Conservation (phyloP, 2,888 invertebrate genomes). For the Xylocampa areola region DNA sequence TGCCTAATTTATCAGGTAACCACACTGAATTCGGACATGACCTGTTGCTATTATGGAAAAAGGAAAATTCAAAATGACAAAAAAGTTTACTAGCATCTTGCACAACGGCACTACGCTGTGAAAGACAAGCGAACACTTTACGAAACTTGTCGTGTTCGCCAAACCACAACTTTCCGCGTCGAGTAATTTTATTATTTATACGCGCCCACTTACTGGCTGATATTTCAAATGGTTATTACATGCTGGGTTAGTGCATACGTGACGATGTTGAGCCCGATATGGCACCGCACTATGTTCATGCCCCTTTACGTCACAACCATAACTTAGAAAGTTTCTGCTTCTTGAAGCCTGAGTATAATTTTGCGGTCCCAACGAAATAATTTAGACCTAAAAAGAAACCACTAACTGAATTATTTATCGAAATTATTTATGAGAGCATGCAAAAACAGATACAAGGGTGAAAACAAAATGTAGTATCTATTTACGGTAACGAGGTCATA, state of each 20-base stretch:
- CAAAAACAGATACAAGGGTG: constrained; percentile 12
- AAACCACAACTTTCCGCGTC: constrained; percentile 82
- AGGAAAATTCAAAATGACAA: constrained; percentile 61
- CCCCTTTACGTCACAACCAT: constrained; percentile 52
- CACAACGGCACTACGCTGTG: constrained; percentile 72
- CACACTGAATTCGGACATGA: constrained; percentile 49
- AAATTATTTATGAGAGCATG: constrained; percentile 2
- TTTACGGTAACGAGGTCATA: constrained; percentile 48
- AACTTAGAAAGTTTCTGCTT: constrained; percentile 38
- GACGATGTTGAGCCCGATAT: constrained; percentile 63
- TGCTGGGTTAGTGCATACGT: constrained; percentile 60
- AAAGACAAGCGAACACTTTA: constrained; percentile 77
- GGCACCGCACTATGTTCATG: constrained; percentile 40
- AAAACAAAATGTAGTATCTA: constrained; percentile 21
- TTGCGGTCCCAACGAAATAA: constrained; percentile 23
- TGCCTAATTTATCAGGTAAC: constrained; percentile 25
- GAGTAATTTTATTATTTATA: constrained; percentile 71
- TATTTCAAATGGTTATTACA: constrained; percentile 73
- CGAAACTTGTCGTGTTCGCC: constrained; percentile 84
- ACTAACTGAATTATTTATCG: constrained; percentile 1
- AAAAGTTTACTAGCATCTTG: constrained; percentile 75
- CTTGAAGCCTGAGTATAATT: constrained; percentile 12
- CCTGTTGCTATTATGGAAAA: constrained; percentile 65
- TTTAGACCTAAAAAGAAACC: constrained; percentile 6
- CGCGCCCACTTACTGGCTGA: constrained; percentile 68